These are phyloP conservation scores for Nerophis ophidion DNA, from an alignment of 2,113 vertebrate species.

Conservation along the genomic window DNA sequence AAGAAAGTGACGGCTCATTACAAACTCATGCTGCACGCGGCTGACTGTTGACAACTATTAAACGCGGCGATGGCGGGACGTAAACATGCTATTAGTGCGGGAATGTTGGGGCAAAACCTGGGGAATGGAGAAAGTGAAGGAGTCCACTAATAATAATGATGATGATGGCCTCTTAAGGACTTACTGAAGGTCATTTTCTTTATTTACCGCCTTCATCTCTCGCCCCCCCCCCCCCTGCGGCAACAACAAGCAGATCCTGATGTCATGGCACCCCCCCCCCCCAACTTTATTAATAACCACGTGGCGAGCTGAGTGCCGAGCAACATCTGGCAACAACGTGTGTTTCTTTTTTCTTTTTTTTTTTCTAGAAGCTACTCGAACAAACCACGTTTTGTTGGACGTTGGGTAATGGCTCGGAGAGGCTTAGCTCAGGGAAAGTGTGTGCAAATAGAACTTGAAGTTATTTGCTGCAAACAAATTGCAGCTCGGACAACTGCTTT, in stretches of 20 bases:
- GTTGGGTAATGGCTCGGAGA: constrained; percentile 67
- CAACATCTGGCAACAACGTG: constrained; percentile 65
- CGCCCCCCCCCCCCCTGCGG: constrained; percentile 22
- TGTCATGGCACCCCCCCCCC: constrained; percentile 45
- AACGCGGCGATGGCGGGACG: constrained; percentile 27
- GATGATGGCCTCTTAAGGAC: constrained; percentile 16
- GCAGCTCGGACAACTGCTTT: too few relatives aligned
- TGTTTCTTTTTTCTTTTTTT: neutral
- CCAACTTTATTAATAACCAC: constrained; percentile 51
- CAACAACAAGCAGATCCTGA: constrained; percentile 52
- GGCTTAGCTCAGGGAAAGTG: constrained; percentile 72
- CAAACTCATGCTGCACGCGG: neutral
- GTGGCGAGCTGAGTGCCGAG: constrained; percentile 62
- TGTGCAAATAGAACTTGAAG: constrained; percentile 59
- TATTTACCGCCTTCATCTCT: constrained; percentile 3
- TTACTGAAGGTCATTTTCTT: constrained; percentile 29
- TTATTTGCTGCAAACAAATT: constrained; percentile 29
- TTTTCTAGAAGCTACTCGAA: constrained; percentile 58
- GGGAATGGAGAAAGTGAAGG: constrained; percentile 19
- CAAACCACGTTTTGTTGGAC: constrained; percentile 68
- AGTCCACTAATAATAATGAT: neutral
- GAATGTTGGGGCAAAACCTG: constrained; percentile 11
- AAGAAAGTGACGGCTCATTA: neutral
- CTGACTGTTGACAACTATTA: constrained; percentile 18
- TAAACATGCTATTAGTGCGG: constrained; percentile 34